These are phyloP conservation scores for Salminus brasiliensis DNA, from an alignment of 2,113 vertebrate genomes.

Conservation along the genomic window DNA sequence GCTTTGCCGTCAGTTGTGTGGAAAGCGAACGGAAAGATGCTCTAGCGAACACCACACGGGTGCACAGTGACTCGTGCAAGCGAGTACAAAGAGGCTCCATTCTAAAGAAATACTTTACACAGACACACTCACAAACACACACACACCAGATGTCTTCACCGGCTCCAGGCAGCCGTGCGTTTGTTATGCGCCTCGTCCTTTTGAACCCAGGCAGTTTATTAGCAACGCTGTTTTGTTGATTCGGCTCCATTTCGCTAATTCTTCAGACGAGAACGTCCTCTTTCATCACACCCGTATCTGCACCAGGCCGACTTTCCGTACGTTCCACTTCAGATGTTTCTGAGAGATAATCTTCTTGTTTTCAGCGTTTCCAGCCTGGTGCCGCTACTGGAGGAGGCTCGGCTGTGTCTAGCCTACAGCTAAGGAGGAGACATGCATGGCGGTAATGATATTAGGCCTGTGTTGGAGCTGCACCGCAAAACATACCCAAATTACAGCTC, in stretches of 20 bases:
- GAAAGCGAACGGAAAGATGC: too few relatives aligned
- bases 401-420: neutral
- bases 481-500: neutral
- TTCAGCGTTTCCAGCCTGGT: neutral
- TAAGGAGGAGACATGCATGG: neutral
- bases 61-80: neutral
- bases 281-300: neutral
- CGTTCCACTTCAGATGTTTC: neutral
- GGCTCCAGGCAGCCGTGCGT: neutral
- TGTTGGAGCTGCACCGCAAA: neutral
- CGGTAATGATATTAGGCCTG: neutral
- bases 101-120: neutral
- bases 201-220: neutral
- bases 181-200: neutral
- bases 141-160: neutral
- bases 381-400: neutral
- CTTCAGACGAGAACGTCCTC: neutral
- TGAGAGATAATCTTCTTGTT: constrained; percentile 9
- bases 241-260: neutral
- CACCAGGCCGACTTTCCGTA: neutral
- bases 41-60: neutral
- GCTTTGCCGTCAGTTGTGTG: neutral
- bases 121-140: neutral
- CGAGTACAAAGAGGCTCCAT: neutral
- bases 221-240: neutral